These are phyloP conservation scores for Dicyrtomina minuta DNA, from an alignment of 2,888 invertebrate species.

Conservation along the genomic window DNA sequence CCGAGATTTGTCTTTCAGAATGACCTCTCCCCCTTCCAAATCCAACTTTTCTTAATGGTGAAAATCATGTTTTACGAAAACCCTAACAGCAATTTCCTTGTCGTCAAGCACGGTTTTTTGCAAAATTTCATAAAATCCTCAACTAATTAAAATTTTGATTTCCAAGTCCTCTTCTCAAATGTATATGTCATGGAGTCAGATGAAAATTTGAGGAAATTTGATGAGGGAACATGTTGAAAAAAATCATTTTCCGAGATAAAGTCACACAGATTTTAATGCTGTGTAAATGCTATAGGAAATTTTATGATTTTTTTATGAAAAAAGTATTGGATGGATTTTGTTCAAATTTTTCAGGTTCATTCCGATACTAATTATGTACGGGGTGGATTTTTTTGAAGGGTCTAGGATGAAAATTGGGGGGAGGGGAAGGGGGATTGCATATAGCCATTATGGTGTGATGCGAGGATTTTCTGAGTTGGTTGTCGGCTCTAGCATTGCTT, in stretches of 20 bases:
- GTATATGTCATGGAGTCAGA: not conserved
- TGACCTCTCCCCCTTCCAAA: not conserved
- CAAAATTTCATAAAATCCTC: not conserved
- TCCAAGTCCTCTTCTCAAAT: not conserved
- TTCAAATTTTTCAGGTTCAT: not conserved
- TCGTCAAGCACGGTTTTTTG: constrained; percentile 7
- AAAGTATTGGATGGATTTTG: not conserved
- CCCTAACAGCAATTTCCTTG: not conserved
- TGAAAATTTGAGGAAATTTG: not conserved
- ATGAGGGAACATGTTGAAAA: not conserved
- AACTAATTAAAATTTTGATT: not conserved
- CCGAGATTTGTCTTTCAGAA: not conserved
- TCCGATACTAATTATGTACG: not conserved
- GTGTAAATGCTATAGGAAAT: constrained; percentile 22
- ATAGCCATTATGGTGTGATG: no score
- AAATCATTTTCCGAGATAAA: constrained; percentile 19
- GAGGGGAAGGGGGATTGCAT: not conserved
- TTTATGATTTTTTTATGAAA: constrained; percentile 15
- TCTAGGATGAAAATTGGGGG: not conserved
- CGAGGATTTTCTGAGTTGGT: no score
- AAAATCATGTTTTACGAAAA: constrained; percentile 12
- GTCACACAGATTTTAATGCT: constrained; percentile 12
- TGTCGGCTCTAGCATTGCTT: no score
- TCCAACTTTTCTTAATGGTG: not conserved
- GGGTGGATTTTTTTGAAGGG: not conserved